Conservation (phyloP, 2,797 vertebrate species). For the Myoxocephalus aenaeus region DNA sequence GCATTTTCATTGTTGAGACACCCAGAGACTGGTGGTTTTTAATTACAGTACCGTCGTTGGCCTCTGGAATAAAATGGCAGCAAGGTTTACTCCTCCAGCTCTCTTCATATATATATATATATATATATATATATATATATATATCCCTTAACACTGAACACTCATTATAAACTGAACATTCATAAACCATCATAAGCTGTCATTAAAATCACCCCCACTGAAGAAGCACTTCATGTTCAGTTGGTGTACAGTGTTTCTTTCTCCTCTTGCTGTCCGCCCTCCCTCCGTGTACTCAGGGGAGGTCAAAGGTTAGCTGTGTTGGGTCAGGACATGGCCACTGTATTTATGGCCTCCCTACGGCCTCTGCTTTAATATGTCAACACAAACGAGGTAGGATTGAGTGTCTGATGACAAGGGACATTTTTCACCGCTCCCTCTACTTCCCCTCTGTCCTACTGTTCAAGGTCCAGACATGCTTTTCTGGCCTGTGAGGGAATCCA, state of each 20-base stretch:
- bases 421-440: slow-evolving; percentile 76
- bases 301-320: slow-evolving; percentile 65
- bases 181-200: slow-evolving; percentile 13
- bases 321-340: slow-evolving; percentile 65
- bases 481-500: slow-evolving; percentile 50
- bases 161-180: not conserved
- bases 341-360: slow-evolving; percentile 71
- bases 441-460: slow-evolving; percentile 47
- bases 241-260: not conserved
- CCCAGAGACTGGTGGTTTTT: too few species aligned
- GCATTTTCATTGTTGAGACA: too few species aligned
- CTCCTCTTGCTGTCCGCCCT: slow-evolving; percentile 1
- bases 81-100: too few species aligned
- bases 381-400: slow-evolving; percentile 80
- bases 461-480: slow-evolving; percentile 68
- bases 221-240: not conserved
- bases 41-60: too few species aligned
- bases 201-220: not conserved
- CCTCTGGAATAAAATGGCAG: too few species aligned
- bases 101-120: too few species aligned
- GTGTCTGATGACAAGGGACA: slow-evolving; percentile 76
- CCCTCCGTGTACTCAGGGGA: not conserved
- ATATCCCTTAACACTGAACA: slow-evolving; percentile 10
- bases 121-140: too few species aligned
- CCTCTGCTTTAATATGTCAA: slow-evolving; percentile 74